Base-by-base conservation (phyloP, 2,113 vertebrate species). In the Misgurnus mizolepis region DNA sequence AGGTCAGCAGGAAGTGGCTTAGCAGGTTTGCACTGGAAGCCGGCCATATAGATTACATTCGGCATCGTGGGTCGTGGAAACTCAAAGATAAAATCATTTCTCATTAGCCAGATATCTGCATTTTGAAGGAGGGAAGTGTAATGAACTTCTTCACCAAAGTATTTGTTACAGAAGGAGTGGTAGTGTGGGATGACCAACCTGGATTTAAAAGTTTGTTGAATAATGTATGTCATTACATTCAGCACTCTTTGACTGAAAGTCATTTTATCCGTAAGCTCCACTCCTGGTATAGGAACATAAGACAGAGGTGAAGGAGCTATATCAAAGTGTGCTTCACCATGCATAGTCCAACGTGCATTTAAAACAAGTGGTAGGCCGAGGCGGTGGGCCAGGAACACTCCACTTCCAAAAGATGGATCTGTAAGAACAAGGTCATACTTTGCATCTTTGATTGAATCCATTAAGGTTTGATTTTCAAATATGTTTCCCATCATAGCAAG, bases 31-130 rank as follows among this genome's bases (percentile, higher is more conserved):
- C 86, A 87, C 34, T 87, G 86, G 47, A 87, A 87, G 22, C 84
- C 82, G 5, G 77, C 78, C 49, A 87, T 84, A 40, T 85, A 87
- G 7, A 87, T n/a, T 1, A 87, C 58, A 58, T 87, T 87, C 1
- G 86, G 86, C 86, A 87, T 83, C 39, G 81, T 85, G 55, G 85
- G 85, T 53, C 80, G 40, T 39, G 85, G 85, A 82, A 84, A 86
- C 39, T 93, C 90, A 88, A 92, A 93, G 17, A 89, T 69, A 64
- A 93, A 92, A 75, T 92, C 86, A 67, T 84, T 91, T 81, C 91
- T 90, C 90, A 92, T 89, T 0, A 92, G 87, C 91, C 90, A 92
- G 50, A 92, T 91, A 47, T 93, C 92, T 80, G 92, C 90, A 66
- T 92, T 85, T 43, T 87, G 81, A 72, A 89, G 86, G 18, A 92